Percentiles rank a stretch among this genome's conserved stretches.
phyloP scores from a whole-genome alignment of 1,140 invertebrate genomes.

The Diplogasteroides magnus region DNA sequence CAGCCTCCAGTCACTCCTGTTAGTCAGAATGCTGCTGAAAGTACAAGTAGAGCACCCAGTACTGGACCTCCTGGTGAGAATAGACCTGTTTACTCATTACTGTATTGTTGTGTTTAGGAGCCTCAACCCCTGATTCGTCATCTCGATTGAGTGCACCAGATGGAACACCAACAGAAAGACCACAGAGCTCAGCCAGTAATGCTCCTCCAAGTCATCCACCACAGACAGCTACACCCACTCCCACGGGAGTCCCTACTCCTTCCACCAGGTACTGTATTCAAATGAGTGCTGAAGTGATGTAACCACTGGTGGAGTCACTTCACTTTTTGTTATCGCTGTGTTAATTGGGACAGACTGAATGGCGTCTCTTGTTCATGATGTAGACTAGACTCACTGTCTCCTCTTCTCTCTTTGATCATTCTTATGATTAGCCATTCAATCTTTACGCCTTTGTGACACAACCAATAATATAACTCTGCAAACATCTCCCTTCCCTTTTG shows the following conservation, averaged over 20 bases:
- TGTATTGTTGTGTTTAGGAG: no score
- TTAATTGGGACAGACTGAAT: no score
- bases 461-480: no score
- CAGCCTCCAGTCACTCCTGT: neutral
- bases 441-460: no score
- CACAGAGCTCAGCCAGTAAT: slow-evolving; percentile 12
- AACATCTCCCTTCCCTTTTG: no score
- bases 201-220: slow-evolving; percentile 2
- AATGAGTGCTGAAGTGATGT: no score
- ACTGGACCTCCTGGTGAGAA: neutral
- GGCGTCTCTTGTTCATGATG: no score
- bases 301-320: no score
- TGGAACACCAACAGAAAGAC: neutral
- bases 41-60: neutral
- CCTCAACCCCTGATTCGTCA: slow-evolving; percentile 14
- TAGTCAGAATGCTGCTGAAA: neutral
- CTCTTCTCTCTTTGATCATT: neutral
- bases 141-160: neutral
- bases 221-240: slow-evolving; percentile 7
- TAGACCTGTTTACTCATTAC: no score
- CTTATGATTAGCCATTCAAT: no score
- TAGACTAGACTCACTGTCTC: neutral
- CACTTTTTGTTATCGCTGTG: no score
- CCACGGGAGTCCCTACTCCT: slow-evolving; percentile 4
- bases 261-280: neutral